Evolutionary conservation across 2,797 vertebrate species (phyloP), one percentile per base, ranked within the genome.

Genomic region (Chelon auratus): DNA sequence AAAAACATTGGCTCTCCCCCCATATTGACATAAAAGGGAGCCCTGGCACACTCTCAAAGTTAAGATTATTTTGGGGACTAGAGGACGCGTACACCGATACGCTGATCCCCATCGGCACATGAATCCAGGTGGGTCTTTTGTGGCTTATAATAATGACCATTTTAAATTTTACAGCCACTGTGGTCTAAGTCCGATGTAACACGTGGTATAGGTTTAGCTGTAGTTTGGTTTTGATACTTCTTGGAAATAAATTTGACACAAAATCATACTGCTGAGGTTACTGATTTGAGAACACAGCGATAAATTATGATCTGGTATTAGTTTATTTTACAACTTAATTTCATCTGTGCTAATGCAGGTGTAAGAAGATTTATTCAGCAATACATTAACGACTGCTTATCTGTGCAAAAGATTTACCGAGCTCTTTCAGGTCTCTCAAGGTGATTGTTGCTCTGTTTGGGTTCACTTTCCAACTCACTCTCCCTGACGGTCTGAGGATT

Each of bases 1-100:
- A 63, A 66, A 78, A 87, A 74, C 72, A 81, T n/a, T 77, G 63
- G 43, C 62, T 26, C n/a, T 43, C 33, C 42, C 24, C 10, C 71
- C 57, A 39, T 36, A 30, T 45, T 53, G 37, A 50, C 42, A 63
- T 54, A 30, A 51, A 75, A 26, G 62, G 30, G 30, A 58, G n/a
- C 58, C 33, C 40, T 58, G 71, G 63, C 47, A 36, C 2, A 4
- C 24, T 33, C 22, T 39, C 2, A 9, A 17, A 14, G 30, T n/a
- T 39, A 4, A 13, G 5, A 63, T 70, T 64, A 67, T 52, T 67
- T 33, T 52, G 61, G 64, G 39, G 53, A 56, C 37, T 10, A 5
- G 13, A 59, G 68, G 40, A 65, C n/a, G 45, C 5, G 30, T 33
- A 30, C 30, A 30, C 30, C 30, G 30, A 30, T 30, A 30, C 30